A percentile compares a stretch with the other conserved stretches of the same genome.
These are phyloP conservation scores for Protobothrops mucrosquamatus DNA, from an alignment of 2,113 vertebrate genomes.

Conservation along the genomic window DNA sequence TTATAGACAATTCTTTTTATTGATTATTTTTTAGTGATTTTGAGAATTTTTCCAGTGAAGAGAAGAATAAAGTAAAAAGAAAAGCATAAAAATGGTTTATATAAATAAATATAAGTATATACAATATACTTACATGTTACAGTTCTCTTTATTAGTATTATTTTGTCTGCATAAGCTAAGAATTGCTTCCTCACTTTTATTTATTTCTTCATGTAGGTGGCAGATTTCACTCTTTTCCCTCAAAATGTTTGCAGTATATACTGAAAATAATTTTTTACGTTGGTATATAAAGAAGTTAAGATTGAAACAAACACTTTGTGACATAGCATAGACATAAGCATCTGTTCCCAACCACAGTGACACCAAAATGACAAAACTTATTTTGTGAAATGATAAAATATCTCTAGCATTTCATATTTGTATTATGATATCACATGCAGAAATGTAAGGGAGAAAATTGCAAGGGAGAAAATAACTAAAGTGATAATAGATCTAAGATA, in stretches of 20 bases:
- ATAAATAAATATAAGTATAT: neutral
- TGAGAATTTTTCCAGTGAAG: neutral
- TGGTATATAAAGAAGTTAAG: neutral
- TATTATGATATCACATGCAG: neutral
- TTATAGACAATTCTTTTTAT: neutral
- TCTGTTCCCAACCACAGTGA: neutral
- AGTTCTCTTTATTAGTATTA: constrained; percentile 58
- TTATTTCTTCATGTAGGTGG: constrained; percentile 64
- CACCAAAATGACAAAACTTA: neutral
- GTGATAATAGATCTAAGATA: neutral
- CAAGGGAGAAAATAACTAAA: neutral
- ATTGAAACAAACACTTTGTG: neutral
- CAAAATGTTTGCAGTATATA: constrained; percentile 51
- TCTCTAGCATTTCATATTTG: neutral
- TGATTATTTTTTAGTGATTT: neutral
- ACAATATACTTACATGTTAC: constrained; percentile 63
- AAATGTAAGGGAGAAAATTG: neutral
- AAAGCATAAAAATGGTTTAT: neutral
- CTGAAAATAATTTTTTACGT: constrained; percentile 59
- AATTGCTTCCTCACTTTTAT: constrained; percentile 63
- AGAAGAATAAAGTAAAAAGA: neutral
- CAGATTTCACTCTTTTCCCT: constrained; percentile 57
- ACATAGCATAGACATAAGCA: neutral
- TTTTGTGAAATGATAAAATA: neutral
- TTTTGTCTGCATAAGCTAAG: constrained; percentile 63